phyloP scores from a whole-genome alignment of 2,797 vertebrate species.

The Psittacula derbiana region DNA sequence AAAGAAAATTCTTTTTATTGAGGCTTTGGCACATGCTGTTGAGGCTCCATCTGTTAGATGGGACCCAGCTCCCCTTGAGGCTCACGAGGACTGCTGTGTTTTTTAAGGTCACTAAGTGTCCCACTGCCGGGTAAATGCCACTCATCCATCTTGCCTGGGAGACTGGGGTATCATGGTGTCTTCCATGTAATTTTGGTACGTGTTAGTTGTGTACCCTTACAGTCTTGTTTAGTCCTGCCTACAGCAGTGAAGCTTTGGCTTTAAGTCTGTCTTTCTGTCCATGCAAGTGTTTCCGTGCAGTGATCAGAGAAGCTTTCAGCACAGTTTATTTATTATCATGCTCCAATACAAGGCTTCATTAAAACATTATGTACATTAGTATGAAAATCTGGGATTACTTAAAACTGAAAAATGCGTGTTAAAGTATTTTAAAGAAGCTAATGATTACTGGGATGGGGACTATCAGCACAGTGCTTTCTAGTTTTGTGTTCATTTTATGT shows the following conservation, averaged over 20 bases:
- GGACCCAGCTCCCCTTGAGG: not conserved
- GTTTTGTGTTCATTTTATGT: not conserved
- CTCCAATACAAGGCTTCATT: not conserved
- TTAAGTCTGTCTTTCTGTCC: not conserved
- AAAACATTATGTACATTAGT: not conserved
- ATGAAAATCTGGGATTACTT: not conserved
- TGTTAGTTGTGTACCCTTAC: not conserved
- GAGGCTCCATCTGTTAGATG: accelerated
- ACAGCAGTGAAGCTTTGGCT: not conserved
- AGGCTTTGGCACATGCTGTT: accelerated
- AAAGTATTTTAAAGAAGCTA: not conserved
- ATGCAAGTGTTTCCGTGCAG: not conserved
- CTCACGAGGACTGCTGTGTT: not conserved
- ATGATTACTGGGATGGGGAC: not conserved
- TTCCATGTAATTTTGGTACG: not conserved
- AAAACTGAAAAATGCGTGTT: not conserved
- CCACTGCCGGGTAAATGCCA: not conserved
- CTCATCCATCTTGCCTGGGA: not conserved
- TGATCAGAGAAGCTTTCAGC: not conserved
- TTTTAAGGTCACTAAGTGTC: not conserved
- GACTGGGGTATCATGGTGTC: not conserved
- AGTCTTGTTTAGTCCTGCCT: not conserved
- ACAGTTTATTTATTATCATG: not conserved
- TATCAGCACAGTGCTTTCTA: not conserved
- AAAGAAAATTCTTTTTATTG: not conserved